Conservation (phyloP, 2,113 vertebrate genomes). For the Addax nasomaculatus region DNA sequence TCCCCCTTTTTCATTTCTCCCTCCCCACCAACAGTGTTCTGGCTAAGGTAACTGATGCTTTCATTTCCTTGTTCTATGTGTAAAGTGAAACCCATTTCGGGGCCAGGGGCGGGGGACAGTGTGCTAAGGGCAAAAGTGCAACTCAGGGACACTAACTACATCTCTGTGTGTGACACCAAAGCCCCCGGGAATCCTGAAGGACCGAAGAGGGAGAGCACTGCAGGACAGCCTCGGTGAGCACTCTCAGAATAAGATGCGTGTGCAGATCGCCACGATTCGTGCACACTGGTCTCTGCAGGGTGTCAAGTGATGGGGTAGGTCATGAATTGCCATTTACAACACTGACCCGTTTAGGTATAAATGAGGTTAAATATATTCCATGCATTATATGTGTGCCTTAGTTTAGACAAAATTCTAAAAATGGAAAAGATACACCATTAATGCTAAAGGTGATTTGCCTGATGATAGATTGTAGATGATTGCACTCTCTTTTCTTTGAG, state of each 20-base stretch:
- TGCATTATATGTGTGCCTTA: rapidly evolving
- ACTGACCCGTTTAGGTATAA: rapidly evolving
- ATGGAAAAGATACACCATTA: rapidly evolving
- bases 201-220: too few relatives aligned
- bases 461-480: too few relatives aligned
- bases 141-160: neutral
- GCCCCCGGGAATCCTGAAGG: neutral
- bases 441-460: neutral
- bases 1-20: neutral
- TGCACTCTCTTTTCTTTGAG: neutral
- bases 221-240: rapidly evolving
- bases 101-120: neutral
- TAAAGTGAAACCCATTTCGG: neutral
- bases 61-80: neutral
- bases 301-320: neutral
- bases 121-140: neutral
- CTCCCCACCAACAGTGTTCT: neutral
- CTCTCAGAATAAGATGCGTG: rapidly evolving
- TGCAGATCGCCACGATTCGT: too few relatives aligned
- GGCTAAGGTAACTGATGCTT: neutral
- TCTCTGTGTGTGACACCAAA: neutral
- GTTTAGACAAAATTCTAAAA: neutral
- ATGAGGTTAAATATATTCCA: rapidly evolving
- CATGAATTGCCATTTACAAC: too few relatives aligned
- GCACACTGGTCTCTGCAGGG: rapidly evolving